Percentiles rank a stretch among this genome's conserved stretches.
Conservation (phyloP, 1,140 invertebrate genomes). For the Protaetia brevitarsis region DNA sequence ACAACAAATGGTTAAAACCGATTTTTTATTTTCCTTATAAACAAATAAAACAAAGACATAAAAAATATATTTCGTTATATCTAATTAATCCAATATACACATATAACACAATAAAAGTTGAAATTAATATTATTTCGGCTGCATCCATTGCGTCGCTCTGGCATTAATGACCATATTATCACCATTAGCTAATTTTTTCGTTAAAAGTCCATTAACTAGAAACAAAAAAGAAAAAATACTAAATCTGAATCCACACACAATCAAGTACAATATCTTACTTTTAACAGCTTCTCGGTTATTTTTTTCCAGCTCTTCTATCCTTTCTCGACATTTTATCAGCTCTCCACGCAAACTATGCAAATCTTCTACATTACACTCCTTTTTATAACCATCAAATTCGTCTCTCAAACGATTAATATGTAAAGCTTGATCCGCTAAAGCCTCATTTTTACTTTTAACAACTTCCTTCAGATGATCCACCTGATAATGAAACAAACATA, state of each 20-base stretch:
- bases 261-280: constrained; percentile 27
- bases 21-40: too few relatives aligned
- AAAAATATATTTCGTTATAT: too few relatives aligned
- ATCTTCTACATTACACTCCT: constrained; percentile 29
- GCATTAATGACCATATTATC: constrained; percentile 12
- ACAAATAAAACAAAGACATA: too few relatives aligned
- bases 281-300: constrained; percentile 35
- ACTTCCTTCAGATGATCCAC: constrained; percentile 27
- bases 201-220: constrained; percentile 30
- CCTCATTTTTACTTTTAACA: constrained; percentile 29
- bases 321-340: constrained; percentile 23
- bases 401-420: constrained; percentile 27
- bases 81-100: neutral
- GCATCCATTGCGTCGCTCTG: neutral
- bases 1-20: too few relatives aligned
- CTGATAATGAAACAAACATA: constrained; percentile 20
- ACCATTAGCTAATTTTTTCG: constrained; percentile 26
- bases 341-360: constrained; percentile 29
- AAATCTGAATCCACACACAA: neutral
- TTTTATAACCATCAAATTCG: constrained; percentile 33
- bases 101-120: neutral
- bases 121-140: neutral
- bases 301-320: constrained; percentile 33
- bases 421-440: constrained; percentile 24
- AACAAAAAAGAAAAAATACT: constrained; percentile 14